phyloP scores from a whole-genome alignment of 2,888 invertebrate genomes.

The Pelosia muscerda region DNA sequence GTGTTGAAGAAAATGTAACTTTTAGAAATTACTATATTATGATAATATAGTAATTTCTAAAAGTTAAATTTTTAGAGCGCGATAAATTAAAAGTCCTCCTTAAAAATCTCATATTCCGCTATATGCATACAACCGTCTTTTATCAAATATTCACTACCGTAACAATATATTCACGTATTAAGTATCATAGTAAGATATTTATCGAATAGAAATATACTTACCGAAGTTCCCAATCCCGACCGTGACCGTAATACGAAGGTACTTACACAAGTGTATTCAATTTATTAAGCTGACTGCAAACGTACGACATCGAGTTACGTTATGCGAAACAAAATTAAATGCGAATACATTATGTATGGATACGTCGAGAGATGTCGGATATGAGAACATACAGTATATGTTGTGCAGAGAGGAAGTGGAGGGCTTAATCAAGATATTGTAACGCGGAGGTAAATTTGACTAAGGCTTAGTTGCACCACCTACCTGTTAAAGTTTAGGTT shows the following conservation, averaged over 20 bases:
- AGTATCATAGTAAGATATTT: not conserved
- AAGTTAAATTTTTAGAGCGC: no score
- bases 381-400: conserved; percentile 9
- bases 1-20: no score
- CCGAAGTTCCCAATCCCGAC: not conserved
- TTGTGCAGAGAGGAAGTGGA: conserved; percentile 4
- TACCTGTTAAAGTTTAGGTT: no score
- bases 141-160: no score
- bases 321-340: conserved; percentile 16
- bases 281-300: conserved; percentile 20
- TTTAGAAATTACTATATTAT: no score
- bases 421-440: conserved; percentile 12
- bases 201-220: not conserved
- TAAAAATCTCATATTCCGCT: no score
- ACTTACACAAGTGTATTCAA: conserved; percentile 6
- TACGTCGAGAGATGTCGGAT: conserved; percentile 4
- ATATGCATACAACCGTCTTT: no score
- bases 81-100: no score
- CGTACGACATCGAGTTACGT: conserved; percentile 7
- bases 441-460: not conserved
- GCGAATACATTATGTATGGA: conserved; percentile 15
- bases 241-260: not conserved
- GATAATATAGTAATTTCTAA: no score
- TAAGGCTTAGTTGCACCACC: no score
- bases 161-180: no score